These are phyloP conservation scores for Plutella xylostella DNA, from an alignment of 2,888 invertebrate genomes.

Conservation along the genomic window DNA sequence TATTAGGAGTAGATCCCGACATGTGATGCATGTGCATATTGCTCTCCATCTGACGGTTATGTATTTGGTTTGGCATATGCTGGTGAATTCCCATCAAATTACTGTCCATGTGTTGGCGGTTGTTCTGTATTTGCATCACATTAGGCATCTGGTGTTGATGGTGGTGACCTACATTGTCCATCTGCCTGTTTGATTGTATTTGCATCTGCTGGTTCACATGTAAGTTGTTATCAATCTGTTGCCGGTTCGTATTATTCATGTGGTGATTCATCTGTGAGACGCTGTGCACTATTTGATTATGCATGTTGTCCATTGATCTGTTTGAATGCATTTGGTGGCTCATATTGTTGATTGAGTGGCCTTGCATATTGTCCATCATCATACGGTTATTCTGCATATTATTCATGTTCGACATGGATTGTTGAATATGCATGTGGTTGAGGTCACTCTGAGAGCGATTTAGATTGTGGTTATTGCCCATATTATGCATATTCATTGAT, in stretches of 20 bases:
- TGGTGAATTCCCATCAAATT: conserved; percentile 57
- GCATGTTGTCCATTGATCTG: conserved; percentile 53
- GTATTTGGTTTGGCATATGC: conserved; percentile 56
- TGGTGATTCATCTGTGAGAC: conserved; percentile 61
- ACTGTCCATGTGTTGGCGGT: conserved; percentile 47
- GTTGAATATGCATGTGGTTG: conserved; percentile 60
- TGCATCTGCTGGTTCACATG: conserved; percentile 55
- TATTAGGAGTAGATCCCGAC: conserved; percentile 39
- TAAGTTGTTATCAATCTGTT: conserved; percentile 51
- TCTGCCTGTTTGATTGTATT: conserved; percentile 52
- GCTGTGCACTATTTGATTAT: conserved; percentile 46
- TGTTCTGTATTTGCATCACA: conserved; percentile 58
- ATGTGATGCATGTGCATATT: conserved; percentile 61
- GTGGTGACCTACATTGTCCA: conserved; percentile 49
- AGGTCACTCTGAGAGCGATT: conserved; percentile 49
- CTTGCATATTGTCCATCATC: conserved; percentile 57
- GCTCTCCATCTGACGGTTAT: conserved; percentile 52
- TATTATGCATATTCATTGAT: conserved; percentile 51
- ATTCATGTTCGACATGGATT: conserved; percentile 43
- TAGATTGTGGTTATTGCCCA: conserved; percentile 42
- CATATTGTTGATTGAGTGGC: conserved; percentile 48
- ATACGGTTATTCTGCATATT: conserved; percentile 57
- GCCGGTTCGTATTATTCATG: conserved; percentile 37
- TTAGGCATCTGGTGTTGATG: conserved; percentile 61
- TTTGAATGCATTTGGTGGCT: conserved; percentile 53